Evolutionary conservation across 1,140 invertebrate genomes (phyloP), one percentile per base, ranked within the genome.

Genomic region (Anadara kagoshimensis): DNA sequence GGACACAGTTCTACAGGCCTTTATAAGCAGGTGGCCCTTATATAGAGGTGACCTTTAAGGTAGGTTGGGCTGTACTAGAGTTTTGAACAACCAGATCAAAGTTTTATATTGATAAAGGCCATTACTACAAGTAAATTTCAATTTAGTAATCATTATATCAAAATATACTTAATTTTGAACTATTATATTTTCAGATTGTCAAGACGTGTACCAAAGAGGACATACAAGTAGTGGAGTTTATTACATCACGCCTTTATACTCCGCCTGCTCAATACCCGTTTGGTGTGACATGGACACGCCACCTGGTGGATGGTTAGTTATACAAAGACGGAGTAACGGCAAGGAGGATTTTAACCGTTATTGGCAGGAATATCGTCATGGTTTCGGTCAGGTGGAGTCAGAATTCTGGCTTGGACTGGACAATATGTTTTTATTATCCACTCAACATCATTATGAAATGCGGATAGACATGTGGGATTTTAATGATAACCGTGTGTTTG

Each of bases 331-430:
- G 8, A 92, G 91, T 78, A 94, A 96, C 82, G 95, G 95, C 11
- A 61, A 76, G 3, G 66, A 80, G 1, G 96, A 95, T 86, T 98
- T 98, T 90, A 96, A 97, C 85, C 90, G 95, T 16, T 94, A 96
- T 84, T 98, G 96, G 96, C 92, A 94, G 22, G 95, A 96, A 80
- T 98, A 98, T 87, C 96, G 96, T 87, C 95, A 96, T 81, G 97
- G 97, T 16, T 98, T 98, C 85, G 96, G 97, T 5, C 95, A 97
- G 88, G 94, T 95, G 0, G 93, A 92, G 20, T 93, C 94, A 75
- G 89, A 91, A 66, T 90, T 86, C 75, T 91, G 91, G 90, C 69
- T 91, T 2, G 91, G 91, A 45, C 89, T 91, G 51, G 90, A 91
- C 63, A 86, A 90, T 61, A 81, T 91, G 10, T 90, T 91, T 78